Evolutionary conservation across 2,797 vertebrate genomes (phyloP).

Genomic region (Coilia nasus): DNA sequence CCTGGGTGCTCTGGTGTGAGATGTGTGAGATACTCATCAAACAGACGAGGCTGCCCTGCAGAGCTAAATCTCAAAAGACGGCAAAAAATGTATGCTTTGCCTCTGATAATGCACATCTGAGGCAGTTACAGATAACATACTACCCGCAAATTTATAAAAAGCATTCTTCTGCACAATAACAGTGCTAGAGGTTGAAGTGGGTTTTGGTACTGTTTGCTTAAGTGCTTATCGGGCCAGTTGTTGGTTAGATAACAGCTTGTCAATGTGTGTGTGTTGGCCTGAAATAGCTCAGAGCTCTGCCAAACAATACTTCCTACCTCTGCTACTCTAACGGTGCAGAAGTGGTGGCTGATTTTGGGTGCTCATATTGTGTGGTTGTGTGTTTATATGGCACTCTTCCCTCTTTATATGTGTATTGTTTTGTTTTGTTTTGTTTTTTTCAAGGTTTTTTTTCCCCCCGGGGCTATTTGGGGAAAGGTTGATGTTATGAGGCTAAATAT

Average conservation of each 20-base stretch:
- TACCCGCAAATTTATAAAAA: not conserved
- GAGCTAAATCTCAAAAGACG: not conserved
- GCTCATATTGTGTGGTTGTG: no score
- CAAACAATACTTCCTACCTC: not conserved
- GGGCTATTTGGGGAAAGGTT: not conserved
- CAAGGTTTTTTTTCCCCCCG: not conserved
- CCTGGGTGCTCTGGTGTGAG: not conserved
- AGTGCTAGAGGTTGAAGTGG: not conserved
- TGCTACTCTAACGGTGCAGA: not conserved
- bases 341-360: not conserved
- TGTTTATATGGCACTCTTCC: no score
- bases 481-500: not conserved
- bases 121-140: no score
- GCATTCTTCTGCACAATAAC: not conserved
- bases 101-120: no score
- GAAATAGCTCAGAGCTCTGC: not conserved
- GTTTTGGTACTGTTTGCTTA: not conserved
- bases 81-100: not conserved
- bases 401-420: not conserved
- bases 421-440: not conserved
- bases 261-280: not conserved
- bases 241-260: conserved; percentile 10
- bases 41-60: not conserved
- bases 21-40: not conserved
- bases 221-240: not conserved